phyloP scores from a whole-genome alignment of 2,113 vertebrate genomes.

The Xenopus tropicalis region DNA sequence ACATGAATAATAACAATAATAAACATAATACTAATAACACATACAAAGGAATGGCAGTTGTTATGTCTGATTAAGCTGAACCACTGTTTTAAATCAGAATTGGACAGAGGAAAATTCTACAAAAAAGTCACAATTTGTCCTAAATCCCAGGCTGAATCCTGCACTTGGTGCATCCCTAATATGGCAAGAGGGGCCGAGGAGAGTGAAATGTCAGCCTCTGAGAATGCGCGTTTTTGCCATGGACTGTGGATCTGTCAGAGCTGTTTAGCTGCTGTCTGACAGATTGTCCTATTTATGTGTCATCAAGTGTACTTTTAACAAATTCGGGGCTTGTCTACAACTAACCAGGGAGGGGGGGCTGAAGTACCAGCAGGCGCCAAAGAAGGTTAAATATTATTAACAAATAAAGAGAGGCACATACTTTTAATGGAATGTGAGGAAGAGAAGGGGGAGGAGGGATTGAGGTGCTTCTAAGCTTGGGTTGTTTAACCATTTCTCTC shows the following conservation, averaged over 20 bases:
- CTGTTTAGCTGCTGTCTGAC: slow-evolving; percentile 57
- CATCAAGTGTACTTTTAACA: slow-evolving; percentile 57
- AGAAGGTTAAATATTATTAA: slow-evolving; percentile 69
- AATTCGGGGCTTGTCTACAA: slow-evolving; percentile 57
- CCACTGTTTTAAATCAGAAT: too few species aligned
- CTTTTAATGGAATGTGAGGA: slow-evolving; percentile 61
- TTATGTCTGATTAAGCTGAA: too few species aligned
- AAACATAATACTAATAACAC: too few species aligned
- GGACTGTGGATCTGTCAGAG: slow-evolving; percentile 52
- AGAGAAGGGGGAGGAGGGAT: slow-evolving; percentile 33
- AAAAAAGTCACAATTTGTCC: background rate
- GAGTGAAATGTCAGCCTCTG: background rate
- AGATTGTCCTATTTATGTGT: slow-evolving; percentile 63
- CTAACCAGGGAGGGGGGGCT: slow-evolving; percentile 52
- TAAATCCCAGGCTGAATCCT: background rate
- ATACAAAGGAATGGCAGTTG: too few species aligned
- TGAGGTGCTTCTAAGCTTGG: background rate
- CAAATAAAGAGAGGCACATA: slow-evolving; percentile 60
- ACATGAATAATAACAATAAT: too few species aligned
- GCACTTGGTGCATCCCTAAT: background rate
- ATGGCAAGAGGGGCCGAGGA: slow-evolving; percentile 6
- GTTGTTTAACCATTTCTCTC: slow-evolving; percentile 31
- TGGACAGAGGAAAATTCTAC: too few species aligned
- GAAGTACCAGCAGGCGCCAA: slow-evolving; percentile 59
- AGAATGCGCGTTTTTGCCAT: slow-evolving; percentile 42